These are phyloP conservation scores for Hippocampus guttulatus DNA, from an alignment of 2,113 vertebrate species.

Conservation along the genomic window DNA sequence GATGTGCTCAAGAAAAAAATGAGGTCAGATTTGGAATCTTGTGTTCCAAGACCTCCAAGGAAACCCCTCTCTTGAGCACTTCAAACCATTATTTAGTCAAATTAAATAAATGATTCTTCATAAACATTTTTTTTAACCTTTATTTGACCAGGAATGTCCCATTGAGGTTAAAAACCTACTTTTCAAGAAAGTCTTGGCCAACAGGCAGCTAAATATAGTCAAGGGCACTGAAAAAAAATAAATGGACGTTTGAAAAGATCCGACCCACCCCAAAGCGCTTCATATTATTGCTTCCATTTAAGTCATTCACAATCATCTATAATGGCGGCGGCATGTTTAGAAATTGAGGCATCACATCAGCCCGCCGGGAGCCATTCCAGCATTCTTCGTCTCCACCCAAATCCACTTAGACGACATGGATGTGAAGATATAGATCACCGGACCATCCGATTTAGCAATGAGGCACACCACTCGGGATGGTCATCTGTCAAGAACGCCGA, in stretches of 20 bases:
- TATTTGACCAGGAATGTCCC: neutral
- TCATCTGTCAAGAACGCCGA: slow-evolving; percentile 45
- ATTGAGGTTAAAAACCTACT: too few relatives aligned
- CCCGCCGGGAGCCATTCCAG: neutral
- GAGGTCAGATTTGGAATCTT: too few relatives aligned
- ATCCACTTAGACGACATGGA: neutral
- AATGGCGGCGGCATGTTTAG: too few relatives aligned
- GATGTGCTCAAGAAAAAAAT: too few relatives aligned
- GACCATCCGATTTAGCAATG: neutral
- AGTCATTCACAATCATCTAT: neutral
- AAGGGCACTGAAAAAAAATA: neutral
- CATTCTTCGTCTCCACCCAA: neutral
- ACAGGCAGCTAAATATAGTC: neutral
- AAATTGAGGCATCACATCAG: neutral
- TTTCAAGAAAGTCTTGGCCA: too few relatives aligned
- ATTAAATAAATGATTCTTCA: neutral
- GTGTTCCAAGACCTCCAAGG: too few relatives aligned
- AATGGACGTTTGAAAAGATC: neutral
- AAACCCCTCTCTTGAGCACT: neutral
- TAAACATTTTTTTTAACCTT: too few relatives aligned
- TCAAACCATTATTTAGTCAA: neutral
- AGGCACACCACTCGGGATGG: slow-evolving; percentile 4
- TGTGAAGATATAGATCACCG: neutral
- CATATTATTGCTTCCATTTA: slow-evolving; percentile 3
- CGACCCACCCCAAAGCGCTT: neutral